Conservation (phyloP, 2,113 vertebrate species). For the Cebidichthys violaceus region DNA sequence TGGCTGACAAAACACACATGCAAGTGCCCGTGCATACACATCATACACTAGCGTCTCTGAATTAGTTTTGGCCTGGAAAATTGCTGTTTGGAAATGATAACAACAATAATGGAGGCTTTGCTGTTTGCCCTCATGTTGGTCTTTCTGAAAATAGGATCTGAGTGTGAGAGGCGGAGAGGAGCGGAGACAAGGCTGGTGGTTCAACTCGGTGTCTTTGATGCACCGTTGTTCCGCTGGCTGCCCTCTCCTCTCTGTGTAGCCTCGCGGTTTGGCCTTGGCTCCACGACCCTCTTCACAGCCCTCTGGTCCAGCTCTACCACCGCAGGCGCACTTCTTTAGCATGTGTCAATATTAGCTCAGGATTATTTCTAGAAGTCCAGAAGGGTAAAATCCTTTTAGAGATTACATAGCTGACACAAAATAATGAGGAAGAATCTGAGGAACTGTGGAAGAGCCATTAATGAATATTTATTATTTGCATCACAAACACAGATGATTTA, state of each 20-base stretch:
- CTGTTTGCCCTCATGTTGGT: constrained; percentile 69
- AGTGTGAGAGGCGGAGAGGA: constrained; percentile 50
- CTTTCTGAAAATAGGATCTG: constrained; percentile 73
- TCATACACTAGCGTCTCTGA: constrained; percentile 17
- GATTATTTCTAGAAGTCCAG: constrained; percentile 83
- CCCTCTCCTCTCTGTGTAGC: constrained; percentile 68
- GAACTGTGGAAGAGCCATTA: constrained; percentile 75
- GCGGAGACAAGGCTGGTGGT: constrained; percentile 58
- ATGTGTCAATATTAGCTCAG: constrained; percentile 83
- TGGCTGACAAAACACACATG: constrained; percentile 22
- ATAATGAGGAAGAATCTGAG: constrained; percentile 79
- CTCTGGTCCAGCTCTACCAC: constrained; percentile 63
- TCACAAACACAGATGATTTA: constrained; percentile 78
- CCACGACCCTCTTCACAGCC: constrained; percentile 71
- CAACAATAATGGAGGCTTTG: constrained; percentile 66
- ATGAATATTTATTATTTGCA: constrained; percentile 86
- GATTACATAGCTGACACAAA: constrained; percentile 77
- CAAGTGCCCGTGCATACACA: constrained; percentile 19
- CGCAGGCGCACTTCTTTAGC: constrained; percentile 83
- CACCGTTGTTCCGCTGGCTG: constrained; percentile 69
- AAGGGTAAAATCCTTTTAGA: constrained; percentile 71
- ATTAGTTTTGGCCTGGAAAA: constrained; percentile 58
- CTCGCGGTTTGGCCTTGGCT: constrained; percentile 72
- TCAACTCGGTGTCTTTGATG: constrained; percentile 75
- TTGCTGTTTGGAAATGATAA: constrained; percentile 69